Conservation (phyloP, 2,113 vertebrate genomes). For the Sciurus niger region DNA sequence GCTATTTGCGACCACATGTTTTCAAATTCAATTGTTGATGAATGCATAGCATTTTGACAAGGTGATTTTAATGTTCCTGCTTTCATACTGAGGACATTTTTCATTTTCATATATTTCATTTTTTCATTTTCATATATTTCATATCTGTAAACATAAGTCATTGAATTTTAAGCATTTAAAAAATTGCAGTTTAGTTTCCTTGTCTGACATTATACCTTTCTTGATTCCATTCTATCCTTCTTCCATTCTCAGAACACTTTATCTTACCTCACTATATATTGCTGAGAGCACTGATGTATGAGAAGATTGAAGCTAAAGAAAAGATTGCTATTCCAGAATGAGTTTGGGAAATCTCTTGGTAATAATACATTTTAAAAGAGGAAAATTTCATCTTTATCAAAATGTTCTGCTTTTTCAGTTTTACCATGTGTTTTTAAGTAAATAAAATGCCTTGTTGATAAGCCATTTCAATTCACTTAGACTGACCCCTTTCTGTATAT, state of each 20-base stretch:
- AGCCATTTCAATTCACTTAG: slow-evolving; percentile 31
- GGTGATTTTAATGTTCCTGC: background rate
- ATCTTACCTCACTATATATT: background rate
- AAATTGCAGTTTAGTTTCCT: background rate
- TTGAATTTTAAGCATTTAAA: slow-evolving; percentile 24
- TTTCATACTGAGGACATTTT: background rate
- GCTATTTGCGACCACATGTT: background rate
- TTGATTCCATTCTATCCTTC: background rate
- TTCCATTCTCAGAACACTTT: background rate
- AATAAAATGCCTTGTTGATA: slow-evolving; percentile 26
- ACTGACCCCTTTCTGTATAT: background rate
- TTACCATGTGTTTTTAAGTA: slow-evolving; percentile 52
- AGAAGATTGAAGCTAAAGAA: background rate
- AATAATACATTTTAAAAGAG: slow-evolving; percentile 28
- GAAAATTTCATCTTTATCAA: slow-evolving; percentile 25
- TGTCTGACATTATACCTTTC: background rate
- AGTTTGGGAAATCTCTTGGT: background rate
- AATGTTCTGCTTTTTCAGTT: slow-evolving; percentile 33
- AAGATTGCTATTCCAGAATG: background rate
- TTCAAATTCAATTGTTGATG: background rate
- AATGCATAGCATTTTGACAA: background rate
- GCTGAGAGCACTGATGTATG: background rate
- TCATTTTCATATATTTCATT: slow-evolving; percentile 33
- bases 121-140: slow-evolving; percentile 43
- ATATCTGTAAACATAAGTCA: background rate